Percentiles rank a stretch among this genome's conserved stretches.
These are phyloP conservation scores for Bucco capensis DNA, from an alignment of 2,113 vertebrate genomes.

Conservation along the genomic window DNA sequence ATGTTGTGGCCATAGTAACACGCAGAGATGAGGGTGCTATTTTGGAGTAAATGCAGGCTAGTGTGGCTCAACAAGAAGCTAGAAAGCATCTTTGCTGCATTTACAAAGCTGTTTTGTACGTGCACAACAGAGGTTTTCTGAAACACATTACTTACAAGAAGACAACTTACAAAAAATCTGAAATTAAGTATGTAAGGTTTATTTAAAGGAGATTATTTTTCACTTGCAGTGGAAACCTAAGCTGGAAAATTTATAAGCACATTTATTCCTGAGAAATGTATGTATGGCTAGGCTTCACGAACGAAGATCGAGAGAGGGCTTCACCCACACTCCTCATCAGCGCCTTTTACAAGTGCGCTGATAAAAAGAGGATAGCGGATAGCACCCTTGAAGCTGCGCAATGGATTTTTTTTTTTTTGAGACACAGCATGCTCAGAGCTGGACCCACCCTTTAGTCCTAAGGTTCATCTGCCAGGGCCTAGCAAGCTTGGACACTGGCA, in stretches of 20 bases:
- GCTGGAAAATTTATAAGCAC: not conserved
- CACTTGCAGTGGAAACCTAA: not conserved
- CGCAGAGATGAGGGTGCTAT: slow-evolving; percentile 33
- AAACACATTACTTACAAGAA: not conserved
- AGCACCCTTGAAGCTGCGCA: no score
- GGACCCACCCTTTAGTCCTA: no score
- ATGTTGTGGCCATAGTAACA: slow-evolving; percentile 66
- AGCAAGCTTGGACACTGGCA: no score
- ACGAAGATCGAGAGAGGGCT: no score
- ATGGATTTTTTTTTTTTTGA: no score
- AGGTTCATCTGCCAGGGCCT: no score
- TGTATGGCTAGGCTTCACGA: no score
- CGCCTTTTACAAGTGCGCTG: no score
- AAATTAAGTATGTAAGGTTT: not conserved
- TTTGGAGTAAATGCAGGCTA: slow-evolving; percentile 20
- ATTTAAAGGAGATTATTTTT: not conserved
- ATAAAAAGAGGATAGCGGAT: no score
- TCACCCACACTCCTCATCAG: no score
- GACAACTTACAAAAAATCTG: not conserved
- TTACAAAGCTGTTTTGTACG: not conserved
- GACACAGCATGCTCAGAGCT: no score
- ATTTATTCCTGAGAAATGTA: not conserved
- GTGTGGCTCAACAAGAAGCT: slow-evolving; percentile 1
- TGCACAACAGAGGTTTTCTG: not conserved
- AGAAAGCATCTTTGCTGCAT: not conserved